These are phyloP conservation scores for Trachelipus rathkii DNA, from an alignment of 1,140 invertebrate genomes.

Conservation along the genomic window DNA sequence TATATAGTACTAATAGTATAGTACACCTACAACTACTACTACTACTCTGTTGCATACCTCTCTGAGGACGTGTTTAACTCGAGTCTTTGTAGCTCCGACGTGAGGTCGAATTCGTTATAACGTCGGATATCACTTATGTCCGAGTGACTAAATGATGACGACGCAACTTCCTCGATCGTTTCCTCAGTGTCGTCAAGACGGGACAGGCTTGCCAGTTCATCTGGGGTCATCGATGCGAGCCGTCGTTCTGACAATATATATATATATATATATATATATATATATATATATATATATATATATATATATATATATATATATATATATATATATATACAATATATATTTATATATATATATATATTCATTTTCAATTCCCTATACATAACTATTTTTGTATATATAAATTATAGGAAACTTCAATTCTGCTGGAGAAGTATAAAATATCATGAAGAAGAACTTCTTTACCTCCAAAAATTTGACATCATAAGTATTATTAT, in stretches of 20 bases:
- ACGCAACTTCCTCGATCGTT: conserved; percentile 35
- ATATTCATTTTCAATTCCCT: no score
- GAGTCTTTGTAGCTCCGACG: conserved; percentile 25
- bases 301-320: conserved; percentile 1
- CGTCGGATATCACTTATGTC: conserved; percentile 18
- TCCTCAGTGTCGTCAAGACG: conserved; percentile 34
- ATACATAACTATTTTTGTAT: no score
- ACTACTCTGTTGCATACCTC: not conserved
- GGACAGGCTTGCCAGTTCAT: conserved; percentile 33
- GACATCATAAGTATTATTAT: no score
- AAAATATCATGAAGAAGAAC: no score
- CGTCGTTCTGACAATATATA: conserved; percentile 27
- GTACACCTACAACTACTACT: no score
- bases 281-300: not conserved
- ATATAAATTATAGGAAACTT: no score
- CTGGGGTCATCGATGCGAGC: conserved; percentile 32
- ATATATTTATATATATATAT: not conserved
- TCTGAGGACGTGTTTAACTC: conserved; percentile 31
- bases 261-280: conserved; percentile 15
- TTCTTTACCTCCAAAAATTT: no score
- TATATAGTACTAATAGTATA: no score
- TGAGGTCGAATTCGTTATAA: conserved; percentile 32
- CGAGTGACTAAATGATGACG: conserved; percentile 22
- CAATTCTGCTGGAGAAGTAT: no score
- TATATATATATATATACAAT: not conserved